These are phyloP conservation scores for Herpetotheres cachinnans DNA, from an alignment of 2,113 vertebrate genomes.

Conservation along the genomic window DNA sequence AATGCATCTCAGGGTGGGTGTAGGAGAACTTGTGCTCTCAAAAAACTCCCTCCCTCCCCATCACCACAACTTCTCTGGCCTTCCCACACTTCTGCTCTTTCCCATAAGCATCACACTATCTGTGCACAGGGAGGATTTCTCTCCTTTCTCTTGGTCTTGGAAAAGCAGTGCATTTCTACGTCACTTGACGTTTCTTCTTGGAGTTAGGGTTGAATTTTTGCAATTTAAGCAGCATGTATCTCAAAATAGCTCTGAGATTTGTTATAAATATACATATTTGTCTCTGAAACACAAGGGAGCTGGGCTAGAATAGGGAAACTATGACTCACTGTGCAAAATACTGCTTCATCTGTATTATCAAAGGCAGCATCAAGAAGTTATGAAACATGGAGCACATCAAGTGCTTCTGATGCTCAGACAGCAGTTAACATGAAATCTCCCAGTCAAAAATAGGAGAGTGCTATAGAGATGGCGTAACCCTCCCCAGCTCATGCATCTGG, in stretches of 20 bases:
- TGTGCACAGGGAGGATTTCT: not conserved
- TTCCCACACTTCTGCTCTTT: not conserved
- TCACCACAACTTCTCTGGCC: not conserved
- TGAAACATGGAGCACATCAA: not conserved
- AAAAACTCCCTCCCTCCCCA: not conserved
- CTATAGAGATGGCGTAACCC: not conserved
- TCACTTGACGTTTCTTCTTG: not conserved
- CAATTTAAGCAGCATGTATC: not conserved
- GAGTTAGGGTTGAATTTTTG: not conserved
- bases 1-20: no score
- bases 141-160: not conserved
- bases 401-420: not conserved
- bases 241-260: not conserved
- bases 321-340: not conserved
- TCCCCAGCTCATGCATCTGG: not conserved
- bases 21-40: not conserved
- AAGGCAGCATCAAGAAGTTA: not conserved
- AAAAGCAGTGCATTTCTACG: not conserved
- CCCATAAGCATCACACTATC: not conserved
- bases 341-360: not conserved
- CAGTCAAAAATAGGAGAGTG: not conserved
- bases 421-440: fast-evolving
- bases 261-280: not conserved
- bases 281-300: not conserved
- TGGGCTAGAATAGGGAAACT: not conserved